These are phyloP conservation scores for Lochmaea crataegi DNA, from an alignment of 2,888 invertebrate species.

Conservation along the genomic window DNA sequence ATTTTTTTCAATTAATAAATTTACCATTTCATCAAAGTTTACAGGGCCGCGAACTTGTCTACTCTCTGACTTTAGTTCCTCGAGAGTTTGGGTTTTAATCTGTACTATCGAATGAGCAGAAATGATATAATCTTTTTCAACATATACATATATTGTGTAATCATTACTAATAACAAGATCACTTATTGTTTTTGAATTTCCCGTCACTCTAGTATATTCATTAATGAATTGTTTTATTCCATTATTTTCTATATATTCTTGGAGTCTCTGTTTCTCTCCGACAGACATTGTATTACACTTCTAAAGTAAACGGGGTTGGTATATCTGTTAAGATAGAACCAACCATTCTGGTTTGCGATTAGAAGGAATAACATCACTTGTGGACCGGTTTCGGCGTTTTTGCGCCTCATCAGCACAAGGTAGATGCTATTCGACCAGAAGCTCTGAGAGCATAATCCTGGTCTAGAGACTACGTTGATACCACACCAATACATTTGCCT, in stretches of 20 bases:
- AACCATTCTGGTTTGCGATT: no score
- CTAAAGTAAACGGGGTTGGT: no score
- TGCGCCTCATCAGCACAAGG: no score
- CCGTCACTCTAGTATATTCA: conserved; percentile 13
- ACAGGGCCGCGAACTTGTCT: background rate
- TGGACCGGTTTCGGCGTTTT: no score
- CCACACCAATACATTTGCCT: no score
- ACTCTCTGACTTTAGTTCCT: background rate
- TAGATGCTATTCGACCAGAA: no score
- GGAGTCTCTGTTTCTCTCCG: conserved; percentile 2
- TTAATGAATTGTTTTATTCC: conserved; percentile 1
- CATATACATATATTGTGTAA: background rate
- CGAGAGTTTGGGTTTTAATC: background rate
- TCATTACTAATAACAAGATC: conserved; percentile 14
- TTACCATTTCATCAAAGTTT: conserved; percentile 11
- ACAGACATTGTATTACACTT: no score
- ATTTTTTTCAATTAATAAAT: background rate
- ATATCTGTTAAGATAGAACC: no score
- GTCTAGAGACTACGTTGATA: no score
- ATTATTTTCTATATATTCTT: conserved; percentile 11
- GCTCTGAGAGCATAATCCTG: no score
- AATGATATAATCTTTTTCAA: conserved; percentile 12
- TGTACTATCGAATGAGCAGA: background rate
- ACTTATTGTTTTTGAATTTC: background rate
- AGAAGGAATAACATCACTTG: no score